Conservation (phyloP, 2,797 vertebrate species). For the Steatocranus sp. region DNA sequence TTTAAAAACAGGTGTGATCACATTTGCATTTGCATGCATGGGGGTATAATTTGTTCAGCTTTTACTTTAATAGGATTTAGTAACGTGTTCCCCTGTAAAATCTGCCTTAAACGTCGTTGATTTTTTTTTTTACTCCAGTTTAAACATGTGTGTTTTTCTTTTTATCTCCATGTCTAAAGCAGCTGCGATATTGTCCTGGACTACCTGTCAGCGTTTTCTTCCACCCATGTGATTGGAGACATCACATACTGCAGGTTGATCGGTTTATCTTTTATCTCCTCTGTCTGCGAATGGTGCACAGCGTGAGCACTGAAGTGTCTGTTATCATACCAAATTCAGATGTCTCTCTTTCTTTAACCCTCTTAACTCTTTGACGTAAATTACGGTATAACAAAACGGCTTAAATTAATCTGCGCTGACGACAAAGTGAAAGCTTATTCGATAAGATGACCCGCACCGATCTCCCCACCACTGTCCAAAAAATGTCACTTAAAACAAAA, state of each 20-base stretch:
- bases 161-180: neutral
- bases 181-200: neutral
- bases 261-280: neutral
- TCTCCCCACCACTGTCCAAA: neutral
- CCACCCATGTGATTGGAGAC: neutral
- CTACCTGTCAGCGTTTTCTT: neutral
- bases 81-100: neutral
- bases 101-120: neutral
- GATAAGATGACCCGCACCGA: neutral
- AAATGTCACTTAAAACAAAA: neutral
- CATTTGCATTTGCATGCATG: neutral
- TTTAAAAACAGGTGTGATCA: no score
- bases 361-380: slow-evolving; percentile 49
- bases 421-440: slow-evolving; percentile 18
- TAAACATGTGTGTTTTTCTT: neutral
- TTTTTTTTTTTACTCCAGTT: neutral
- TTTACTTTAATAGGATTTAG: neutral
- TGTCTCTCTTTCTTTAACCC: slow-evolving; percentile 3
- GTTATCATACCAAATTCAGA: neutral
- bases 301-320: neutral
- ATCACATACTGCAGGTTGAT: neutral
- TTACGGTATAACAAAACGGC: slow-evolving; percentile 19
- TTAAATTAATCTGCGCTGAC: slow-evolving; percentile 55
- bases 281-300: neutral
- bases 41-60: neutral